phyloP scores from a whole-genome alignment of 2,113 vertebrate genomes.

The Callipepla squamata region DNA sequence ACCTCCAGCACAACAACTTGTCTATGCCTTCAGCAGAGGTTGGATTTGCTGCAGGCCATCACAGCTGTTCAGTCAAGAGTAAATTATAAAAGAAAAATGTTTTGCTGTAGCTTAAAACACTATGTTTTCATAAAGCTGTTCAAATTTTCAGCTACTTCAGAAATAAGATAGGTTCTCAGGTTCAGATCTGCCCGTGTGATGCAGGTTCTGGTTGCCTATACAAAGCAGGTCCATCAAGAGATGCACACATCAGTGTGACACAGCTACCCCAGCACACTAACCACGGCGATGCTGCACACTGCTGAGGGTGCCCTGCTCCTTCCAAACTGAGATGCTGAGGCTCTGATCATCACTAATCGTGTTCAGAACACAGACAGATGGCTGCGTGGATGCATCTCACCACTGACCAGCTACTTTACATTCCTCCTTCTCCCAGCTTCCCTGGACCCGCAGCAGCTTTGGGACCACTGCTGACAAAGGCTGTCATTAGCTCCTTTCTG shows the following conservation, averaged over 20 bases:
- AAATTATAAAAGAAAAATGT: constrained; percentile 63
- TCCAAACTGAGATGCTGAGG: rapidly evolving
- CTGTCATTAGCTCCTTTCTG: neutral
- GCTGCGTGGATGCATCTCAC: neutral
- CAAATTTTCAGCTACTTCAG: constrained; percentile 51
- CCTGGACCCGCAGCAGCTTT: neutral
- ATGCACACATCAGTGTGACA: neutral
- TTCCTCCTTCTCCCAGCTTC: neutral
- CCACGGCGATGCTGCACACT: rapidly evolving
- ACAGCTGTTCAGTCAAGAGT: constrained; percentile 70
- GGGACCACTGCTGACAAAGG: neutral
- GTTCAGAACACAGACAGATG: neutral
- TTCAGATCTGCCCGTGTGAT: no score
- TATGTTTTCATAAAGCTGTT: constrained; percentile 58
- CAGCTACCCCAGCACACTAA: rapidly evolving
- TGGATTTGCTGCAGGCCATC: constrained; percentile 82
- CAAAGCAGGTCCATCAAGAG: neutral
- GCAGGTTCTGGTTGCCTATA: neutral
- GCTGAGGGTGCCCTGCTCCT: neutral
- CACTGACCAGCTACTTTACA: neutral
- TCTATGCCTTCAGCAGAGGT: constrained; percentile 81
- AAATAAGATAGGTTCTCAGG: neutral
- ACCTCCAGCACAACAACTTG: no score
- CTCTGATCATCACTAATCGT: neutral
- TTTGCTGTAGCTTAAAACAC: constrained; percentile 65